phyloP scores from a whole-genome alignment of 1,140 invertebrate species.

The Drosophila nikananu region DNA sequence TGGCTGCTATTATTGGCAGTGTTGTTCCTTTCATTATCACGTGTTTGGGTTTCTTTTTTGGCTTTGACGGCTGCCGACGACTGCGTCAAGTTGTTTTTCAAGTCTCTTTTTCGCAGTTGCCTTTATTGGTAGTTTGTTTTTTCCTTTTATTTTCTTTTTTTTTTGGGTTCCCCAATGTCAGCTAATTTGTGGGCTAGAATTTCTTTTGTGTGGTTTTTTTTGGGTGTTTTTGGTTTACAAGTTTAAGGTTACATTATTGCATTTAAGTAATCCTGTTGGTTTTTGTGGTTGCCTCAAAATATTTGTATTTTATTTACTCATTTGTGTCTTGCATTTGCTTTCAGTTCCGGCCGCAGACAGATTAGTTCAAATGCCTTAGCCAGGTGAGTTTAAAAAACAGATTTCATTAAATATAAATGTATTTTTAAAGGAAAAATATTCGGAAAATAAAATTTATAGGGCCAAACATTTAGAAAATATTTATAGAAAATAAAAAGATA shows the following conservation, averaged over 20 bases:
- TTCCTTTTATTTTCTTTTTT: constrained; percentile 12
- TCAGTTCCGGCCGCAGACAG: constrained; percentile 90
- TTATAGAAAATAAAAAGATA: too few species aligned
- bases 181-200: constrained; percentile 55
- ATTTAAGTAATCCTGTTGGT: constrained; percentile 15
- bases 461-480: too few species aligned
- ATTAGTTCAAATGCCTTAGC: constrained; percentile 93
- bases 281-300: not conserved
- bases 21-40: constrained; percentile 63
- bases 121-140: constrained; percentile 17
- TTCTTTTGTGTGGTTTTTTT: constrained; percentile 23
- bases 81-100: constrained; percentile 53
- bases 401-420: too few species aligned
- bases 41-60: constrained; percentile 51
- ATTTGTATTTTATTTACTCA: constrained; percentile 3
- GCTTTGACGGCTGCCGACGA: constrained; percentile 17
- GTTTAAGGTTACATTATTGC: constrained; percentile 7
- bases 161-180: constrained; percentile 59
- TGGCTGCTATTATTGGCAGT: constrained; percentile 31
- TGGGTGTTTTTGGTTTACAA: constrained; percentile 5
- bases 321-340: constrained; percentile 85
- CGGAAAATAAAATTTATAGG: too few species aligned
- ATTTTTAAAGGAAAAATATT: too few species aligned
- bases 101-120: constrained; percentile 22
- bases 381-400: constrained; percentile 88